These are phyloP conservation scores for Apodemia hepburni DNA, from an alignment of 2,888 invertebrate species.

Conservation along the genomic window DNA sequence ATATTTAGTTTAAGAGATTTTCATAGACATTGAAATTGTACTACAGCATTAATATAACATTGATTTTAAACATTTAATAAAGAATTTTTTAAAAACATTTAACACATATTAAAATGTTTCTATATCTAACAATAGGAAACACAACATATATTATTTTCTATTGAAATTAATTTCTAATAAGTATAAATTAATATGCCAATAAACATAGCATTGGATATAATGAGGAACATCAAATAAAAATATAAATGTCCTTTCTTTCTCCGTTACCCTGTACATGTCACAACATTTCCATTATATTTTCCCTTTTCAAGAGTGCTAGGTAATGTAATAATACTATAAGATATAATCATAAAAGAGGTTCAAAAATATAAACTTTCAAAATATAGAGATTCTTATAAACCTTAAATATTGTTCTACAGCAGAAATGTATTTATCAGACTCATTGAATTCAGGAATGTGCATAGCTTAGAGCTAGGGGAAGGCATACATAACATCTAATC, in stretches of 20 bases:
- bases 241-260: conserved; percentile 41
- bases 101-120: conserved; percentile 58
- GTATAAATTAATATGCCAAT: conserved; percentile 3
- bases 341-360: conserved; percentile 61
- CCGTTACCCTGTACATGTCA: conserved; percentile 72
- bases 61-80: conserved; percentile 51
- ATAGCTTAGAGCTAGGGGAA: conserved; percentile 65
- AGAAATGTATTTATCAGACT: conserved; percentile 76
- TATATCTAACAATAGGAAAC: conserved; percentile 52
- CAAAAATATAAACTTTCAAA: conserved; percentile 76
- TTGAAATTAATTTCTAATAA: conserved; percentile 22
- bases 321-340: conserved; percentile 67
- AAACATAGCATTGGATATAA: conserved; percentile 36
- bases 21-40: conserved; percentile 54
- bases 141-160: conserved; percentile 46
- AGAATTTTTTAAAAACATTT: conserved; percentile 61
- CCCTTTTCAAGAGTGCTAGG: conserved; percentile 49
- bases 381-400: conserved; percentile 71
- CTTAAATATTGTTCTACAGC: conserved; percentile 65
- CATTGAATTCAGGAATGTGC: conserved; percentile 72
- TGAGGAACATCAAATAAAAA: conserved; percentile 39
- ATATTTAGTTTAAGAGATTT: conserved; percentile 48
- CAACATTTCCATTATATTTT: conserved; percentile 50
- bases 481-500: conserved; percentile 52
- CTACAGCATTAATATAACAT: conserved; percentile 62